Percentiles rank a stretch among this genome's conserved stretches.
Evolutionary conservation across 2,113 vertebrate genomes (phyloP).

Genomic region (Lycaon pictus): DNA sequence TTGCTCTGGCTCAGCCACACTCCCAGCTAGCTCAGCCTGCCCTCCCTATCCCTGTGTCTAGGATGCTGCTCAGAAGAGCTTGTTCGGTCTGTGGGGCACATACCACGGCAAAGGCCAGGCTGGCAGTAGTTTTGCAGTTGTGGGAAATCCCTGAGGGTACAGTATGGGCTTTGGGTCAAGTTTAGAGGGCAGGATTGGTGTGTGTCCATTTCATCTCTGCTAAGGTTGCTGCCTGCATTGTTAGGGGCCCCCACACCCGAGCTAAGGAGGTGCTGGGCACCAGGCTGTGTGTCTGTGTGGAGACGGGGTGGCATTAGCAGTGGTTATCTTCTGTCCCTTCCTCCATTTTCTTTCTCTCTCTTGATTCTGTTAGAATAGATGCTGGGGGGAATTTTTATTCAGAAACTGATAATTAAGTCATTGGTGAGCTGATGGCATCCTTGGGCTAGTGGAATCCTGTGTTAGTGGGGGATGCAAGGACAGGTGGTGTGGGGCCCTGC

Average conservation of each 20-base stretch:
- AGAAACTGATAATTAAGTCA: not conserved
- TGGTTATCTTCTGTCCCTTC: not conserved
- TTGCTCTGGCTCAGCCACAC: not conserved
- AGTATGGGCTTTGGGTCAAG: not conserved
- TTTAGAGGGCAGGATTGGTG: not conserved
- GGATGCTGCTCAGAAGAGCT: not conserved
- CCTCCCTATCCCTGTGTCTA: not conserved
- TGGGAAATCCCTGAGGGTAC: not conserved
- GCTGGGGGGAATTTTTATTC: not conserved
- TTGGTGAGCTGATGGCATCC: not conserved
- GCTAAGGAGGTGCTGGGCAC: not conserved
- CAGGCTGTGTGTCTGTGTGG: rapidly evolving
- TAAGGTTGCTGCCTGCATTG: no score
- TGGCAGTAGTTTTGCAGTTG: not conserved
- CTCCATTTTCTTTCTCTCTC: not conserved
- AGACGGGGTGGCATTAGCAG: rapidly evolving
- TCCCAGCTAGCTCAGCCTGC: rapidly evolving
- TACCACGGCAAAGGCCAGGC: rapidly evolving
- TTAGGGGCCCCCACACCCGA: not conserved
- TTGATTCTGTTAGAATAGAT: not conserved
- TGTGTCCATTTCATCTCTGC: not conserved
- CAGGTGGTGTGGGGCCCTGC: not conserved
- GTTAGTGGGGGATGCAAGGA: not conserved
- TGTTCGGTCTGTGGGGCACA: not conserved
- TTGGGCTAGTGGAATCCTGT: not conserved